phyloP scores from a whole-genome alignment of 2,888 invertebrate genomes.

The Sericinus montela region DNA sequence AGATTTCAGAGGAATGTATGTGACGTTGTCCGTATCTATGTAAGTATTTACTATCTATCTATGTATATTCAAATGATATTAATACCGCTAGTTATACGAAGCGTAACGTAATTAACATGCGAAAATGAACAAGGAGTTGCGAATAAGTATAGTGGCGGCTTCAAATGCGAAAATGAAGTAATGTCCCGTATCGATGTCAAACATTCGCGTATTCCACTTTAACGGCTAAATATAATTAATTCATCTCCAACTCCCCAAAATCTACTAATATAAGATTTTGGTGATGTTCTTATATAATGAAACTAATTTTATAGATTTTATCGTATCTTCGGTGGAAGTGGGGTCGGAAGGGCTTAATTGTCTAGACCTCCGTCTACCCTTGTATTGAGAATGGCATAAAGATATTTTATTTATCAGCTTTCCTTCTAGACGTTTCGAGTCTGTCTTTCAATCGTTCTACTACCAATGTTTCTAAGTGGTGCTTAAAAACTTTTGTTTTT shows the following conservation, averaged over 20 bases:
- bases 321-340: too few species aligned
- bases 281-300: not conserved
- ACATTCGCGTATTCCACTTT: constrained; percentile 64
- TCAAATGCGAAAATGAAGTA: constrained; percentile 58
- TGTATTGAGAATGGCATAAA: too few species aligned
- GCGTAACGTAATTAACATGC: constrained; percentile 39
- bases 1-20: too few species aligned
- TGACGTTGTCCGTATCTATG: too few species aligned
- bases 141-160: constrained; percentile 48
- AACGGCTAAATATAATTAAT: constrained; percentile 75
- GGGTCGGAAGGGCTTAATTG: too few species aligned
- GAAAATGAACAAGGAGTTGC: constrained; percentile 55
- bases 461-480: too few species aligned
- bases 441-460: too few species aligned
- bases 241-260: constrained; percentile 42
- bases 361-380: too few species aligned
- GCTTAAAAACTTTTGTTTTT: too few species aligned
- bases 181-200: constrained; percentile 61
- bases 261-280: constrained; percentile 20
- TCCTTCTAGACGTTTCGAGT: too few species aligned
- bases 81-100: constrained; percentile 28
- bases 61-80: constrained; percentile 26
- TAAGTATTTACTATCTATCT: not conserved
- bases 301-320: too few species aligned
- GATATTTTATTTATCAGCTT: too few species aligned